These are phyloP conservation scores for Xanthostigma xanthostigma DNA, from an alignment of 2,888 invertebrate genomes.

Conservation along the genomic window DNA sequence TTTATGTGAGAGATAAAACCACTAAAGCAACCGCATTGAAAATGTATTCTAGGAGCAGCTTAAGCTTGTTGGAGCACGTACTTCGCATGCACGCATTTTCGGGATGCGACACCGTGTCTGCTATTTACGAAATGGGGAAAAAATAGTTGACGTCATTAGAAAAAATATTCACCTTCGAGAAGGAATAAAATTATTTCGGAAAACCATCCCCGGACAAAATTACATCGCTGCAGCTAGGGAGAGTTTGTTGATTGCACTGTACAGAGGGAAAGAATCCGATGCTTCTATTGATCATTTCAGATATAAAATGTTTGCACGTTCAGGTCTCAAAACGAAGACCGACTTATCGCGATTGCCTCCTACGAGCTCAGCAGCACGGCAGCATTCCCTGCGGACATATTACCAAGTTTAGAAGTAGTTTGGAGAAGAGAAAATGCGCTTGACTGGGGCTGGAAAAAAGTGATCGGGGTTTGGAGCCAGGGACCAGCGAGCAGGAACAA, in stretches of 20 bases:
- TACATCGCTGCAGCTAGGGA: constrained; percentile 9
- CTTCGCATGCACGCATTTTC: too few relatives aligned
- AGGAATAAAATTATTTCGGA: constrained; percentile 4
- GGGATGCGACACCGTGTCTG: too few relatives aligned
- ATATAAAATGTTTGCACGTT: constrained; percentile 4
- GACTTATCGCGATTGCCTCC: too few relatives aligned
- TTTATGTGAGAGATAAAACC: too few relatives aligned
- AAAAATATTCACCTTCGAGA: constrained; percentile 8
- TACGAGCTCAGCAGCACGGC: too few relatives aligned
- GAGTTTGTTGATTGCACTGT: constrained; percentile 10
- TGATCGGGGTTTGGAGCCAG: too few relatives aligned
- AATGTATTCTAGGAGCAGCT: background rate
- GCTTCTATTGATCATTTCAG: constrained; percentile 5
- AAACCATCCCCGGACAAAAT: constrained; percentile 3
- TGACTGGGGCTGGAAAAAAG: too few relatives aligned
- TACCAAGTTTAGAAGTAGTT: too few relatives aligned
- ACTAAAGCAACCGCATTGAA: background rate
- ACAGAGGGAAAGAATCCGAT: constrained; percentile 6
- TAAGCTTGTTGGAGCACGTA: too few relatives aligned
- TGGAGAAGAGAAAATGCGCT: too few relatives aligned
- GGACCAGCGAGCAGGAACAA: too few relatives aligned
- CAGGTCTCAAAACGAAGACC: background rate
- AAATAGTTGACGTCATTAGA: constrained; percentile 5
- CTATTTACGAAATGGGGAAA: constrained; percentile 7
- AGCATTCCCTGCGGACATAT: too few relatives aligned